These are phyloP conservation scores for Brachionus angularis DNA, from an alignment of 1,140 invertebrate species.

Conservation along the genomic window DNA sequence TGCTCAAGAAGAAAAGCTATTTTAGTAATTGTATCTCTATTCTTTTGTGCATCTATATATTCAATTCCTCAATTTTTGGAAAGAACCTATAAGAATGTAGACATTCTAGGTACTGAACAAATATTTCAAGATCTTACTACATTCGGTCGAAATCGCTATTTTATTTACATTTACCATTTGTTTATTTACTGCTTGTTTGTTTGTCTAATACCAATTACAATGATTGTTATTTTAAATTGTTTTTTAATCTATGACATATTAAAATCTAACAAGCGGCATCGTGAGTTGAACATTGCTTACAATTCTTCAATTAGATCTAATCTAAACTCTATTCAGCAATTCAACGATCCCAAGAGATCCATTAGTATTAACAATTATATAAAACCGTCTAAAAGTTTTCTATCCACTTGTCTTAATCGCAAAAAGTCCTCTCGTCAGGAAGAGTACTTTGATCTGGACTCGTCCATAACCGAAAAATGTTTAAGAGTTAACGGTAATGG, in stretches of 20 bases:
- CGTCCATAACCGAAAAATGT: not conserved
- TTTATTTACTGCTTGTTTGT: slow-evolving; percentile 32
- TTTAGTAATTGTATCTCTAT: slow-evolving; percentile 23
- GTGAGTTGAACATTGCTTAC: slow-evolving; percentile 16
- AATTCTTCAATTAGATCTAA: not conserved
- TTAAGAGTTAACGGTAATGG: slow-evolving; percentile 1
- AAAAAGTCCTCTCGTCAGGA: not conserved
- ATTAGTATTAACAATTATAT: slow-evolving; percentile 28
- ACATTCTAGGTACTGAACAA: not conserved
- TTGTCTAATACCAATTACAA: slow-evolving; percentile 16
- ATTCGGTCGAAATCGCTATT: slow-evolving; percentile 8
- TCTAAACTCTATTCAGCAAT: slow-evolving; percentile 1
- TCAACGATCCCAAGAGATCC: not conserved
- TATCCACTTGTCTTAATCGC: not conserved
- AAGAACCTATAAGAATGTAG: slow-evolving; percentile 4
- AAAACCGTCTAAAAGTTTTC: not conserved
- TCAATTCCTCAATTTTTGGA: slow-evolving; percentile 37
- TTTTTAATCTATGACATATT: slow-evolving; percentile 31
- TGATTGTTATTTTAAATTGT: slow-evolving; percentile 11
- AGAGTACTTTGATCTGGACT: slow-evolving; percentile 1
- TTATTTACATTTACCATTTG: slow-evolving; percentile 38
- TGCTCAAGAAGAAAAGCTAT: slow-evolving; percentile 49
- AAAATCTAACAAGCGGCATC: slow-evolving; percentile 35
- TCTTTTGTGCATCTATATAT: slow-evolving; percentile 17
- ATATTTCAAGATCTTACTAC: slow-evolving; percentile 34